Base-by-base conservation (phyloP, 1,140 invertebrate genomes). In the Drosophila quadrilineata region DNA sequence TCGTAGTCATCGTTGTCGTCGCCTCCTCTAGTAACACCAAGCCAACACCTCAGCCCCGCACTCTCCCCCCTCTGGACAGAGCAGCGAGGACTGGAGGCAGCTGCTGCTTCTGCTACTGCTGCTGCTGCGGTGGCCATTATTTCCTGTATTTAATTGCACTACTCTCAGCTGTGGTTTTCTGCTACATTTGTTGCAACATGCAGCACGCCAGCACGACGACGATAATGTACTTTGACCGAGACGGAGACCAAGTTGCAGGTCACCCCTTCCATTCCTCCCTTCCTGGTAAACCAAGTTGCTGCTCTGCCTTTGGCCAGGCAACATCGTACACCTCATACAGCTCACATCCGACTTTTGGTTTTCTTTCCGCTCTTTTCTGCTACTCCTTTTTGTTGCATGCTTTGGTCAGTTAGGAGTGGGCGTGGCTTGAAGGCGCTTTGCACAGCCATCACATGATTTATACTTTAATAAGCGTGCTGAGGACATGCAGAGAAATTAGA, bases 91-190 rank as follows among this genome's bases (percentile, higher is more conserved):
- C 5, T 35, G 33, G 12, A 38, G 26, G 41, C 28, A 28, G n/a
- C 41, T 24, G 17, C 24, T 26, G 24, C 41, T 26, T 21, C 40
- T 26, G 10, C 10, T 35, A 22, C 35, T 38, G 8, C 8, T 12
- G 31, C 6, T 41, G 38, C 19, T 10, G 38, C 38, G n/a, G 77
- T 85, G 57, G 74, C 79, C 77, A 85, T 82, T 82, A 82, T 85
- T 84, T 84, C 77, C 77, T 85, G 77, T 71, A 85, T 85, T 84
- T 84, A 84, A 84, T 85, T 84, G 77, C 79, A 85, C 79, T 84
- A 67, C 77, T 84, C 79, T 85, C 79, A 62, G 77, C 70, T 84
- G 77, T 70, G 77, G 77, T 84, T 84, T 84, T 85, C 79, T 85
- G 77, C 77, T 79, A 41, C 19, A 41, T 41, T 41, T 21, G n/a